A percentile compares a stretch with the other conserved stretches of the same genome.
These are phyloP conservation scores for Calyptomena viridis DNA, from an alignment of 2,113 vertebrate genomes.

Conservation along the genomic window DNA sequence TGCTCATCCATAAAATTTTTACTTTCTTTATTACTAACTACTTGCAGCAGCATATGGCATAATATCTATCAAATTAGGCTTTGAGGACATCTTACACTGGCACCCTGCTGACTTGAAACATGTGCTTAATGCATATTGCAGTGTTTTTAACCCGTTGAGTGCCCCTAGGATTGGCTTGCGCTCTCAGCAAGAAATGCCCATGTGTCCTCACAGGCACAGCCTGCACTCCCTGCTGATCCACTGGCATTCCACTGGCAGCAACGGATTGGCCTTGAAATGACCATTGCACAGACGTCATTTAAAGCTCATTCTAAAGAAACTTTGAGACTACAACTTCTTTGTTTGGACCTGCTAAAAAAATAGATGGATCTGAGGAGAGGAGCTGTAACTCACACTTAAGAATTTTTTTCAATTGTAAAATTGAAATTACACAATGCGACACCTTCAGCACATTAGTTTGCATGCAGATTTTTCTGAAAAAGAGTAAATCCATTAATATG, in stretches of 20 bases:
- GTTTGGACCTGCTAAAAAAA: not conserved
- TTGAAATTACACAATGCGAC: not conserved
- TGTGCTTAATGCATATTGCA: constrained; percentile 81
- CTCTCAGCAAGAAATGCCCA: constrained; percentile 12
- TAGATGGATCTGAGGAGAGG: not conserved
- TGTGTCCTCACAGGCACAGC: not conserved
- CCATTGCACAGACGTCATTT: not conserved
- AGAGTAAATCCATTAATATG: not conserved
- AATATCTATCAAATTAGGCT: constrained; percentile 88
- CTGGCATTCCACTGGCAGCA: not conserved
- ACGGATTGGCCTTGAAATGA: not conserved
- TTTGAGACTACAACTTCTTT: not conserved
- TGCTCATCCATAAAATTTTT: constrained; percentile 86
- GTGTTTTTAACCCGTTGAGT: constrained; percentile 75
- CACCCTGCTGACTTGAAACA: constrained; percentile 81
- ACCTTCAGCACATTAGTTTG: not conserved
- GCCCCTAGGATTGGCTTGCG: constrained; percentile 7
- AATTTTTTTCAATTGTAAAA: not conserved
- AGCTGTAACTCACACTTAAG: not conserved
- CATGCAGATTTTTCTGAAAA: not conserved
- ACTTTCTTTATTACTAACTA: constrained; percentile 83
- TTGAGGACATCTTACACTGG: constrained; percentile 84
- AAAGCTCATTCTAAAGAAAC: not conserved
- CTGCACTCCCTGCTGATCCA: not conserved
- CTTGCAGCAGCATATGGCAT: constrained; percentile 81